phyloP scores from a whole-genome alignment of 1,140 invertebrate species.

The Hyles vespertilio region DNA sequence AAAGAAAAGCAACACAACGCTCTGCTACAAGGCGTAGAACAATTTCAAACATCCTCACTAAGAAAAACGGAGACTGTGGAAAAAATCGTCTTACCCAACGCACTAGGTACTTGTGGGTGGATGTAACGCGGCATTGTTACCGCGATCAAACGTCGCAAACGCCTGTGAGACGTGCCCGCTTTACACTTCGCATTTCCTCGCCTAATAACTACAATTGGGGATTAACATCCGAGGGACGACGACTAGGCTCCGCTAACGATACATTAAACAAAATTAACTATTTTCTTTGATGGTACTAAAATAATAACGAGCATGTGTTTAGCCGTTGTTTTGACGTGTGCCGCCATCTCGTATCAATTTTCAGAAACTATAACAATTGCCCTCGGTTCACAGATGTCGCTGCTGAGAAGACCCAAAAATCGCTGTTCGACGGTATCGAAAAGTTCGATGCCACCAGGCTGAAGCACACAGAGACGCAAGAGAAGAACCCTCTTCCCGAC shows the following conservation, averaged over 20 bases:
- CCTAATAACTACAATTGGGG: constrained; percentile 16
- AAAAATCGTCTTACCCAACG: constrained; percentile 87
- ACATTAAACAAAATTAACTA: constrained; percentile 9
- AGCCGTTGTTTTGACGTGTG: constrained; percentile 18
- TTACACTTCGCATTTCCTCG: constrained; percentile 20
- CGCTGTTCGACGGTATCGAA: constrained; percentile 89
- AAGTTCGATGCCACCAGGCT: constrained; percentile 87
- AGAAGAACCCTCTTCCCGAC: constrained; percentile 95
- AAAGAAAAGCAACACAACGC: constrained; percentile 85
- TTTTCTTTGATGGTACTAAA: constrained; percentile 16
- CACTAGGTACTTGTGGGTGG: constrained; percentile 79
- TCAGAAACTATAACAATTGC: constrained; percentile 9
- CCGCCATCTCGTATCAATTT: constrained; percentile 8
- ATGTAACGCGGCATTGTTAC: constrained; percentile 14
- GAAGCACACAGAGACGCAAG: constrained; percentile 94
- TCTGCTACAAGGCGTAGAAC: constrained; percentile 84
- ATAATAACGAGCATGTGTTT: constrained; percentile 32
- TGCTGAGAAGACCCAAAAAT: constrained; percentile 90
- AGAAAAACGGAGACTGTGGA: constrained; percentile 86
- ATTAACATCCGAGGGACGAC: constrained; percentile 13
- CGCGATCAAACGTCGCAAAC: constrained; percentile 26
- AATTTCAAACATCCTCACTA: constrained; percentile 81
- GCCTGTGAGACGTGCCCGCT: constrained; percentile 20
- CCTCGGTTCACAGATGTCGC: constrained; percentile 83
- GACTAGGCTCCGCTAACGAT: background rate